Evolutionary conservation across 2,113 vertebrate genomes (phyloP).

Genomic region (Peromyscus maniculatus): DNA sequence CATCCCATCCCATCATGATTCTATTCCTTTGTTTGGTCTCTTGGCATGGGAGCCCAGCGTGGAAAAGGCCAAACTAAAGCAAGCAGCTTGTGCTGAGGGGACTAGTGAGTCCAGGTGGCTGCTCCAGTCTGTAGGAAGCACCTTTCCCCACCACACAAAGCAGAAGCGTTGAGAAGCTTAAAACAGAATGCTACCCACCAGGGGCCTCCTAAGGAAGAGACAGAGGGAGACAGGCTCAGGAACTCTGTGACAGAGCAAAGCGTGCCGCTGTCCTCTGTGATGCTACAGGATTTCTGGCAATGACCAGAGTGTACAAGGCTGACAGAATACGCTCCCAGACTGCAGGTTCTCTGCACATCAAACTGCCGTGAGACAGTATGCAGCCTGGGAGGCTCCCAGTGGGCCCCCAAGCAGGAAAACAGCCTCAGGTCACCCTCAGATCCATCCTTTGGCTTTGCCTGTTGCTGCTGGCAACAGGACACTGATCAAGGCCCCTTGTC

Average conservation of each 20-base stretch:
- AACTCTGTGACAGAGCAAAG: fast-evolving
- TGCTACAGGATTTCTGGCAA: background rate
- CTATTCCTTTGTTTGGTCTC: background rate
- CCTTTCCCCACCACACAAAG: background rate
- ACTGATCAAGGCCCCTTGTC: fast-evolving
- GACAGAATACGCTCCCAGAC: fast-evolving
- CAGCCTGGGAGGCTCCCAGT: background rate
- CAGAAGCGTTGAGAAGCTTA: background rate
- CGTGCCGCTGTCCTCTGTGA: background rate
- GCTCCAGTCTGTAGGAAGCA: background rate
- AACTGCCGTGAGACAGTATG: background rate
- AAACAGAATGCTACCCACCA: background rate
- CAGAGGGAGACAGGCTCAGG: background rate
- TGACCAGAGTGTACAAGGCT: background rate
- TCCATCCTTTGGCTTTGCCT: background rate
- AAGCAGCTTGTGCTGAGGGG: background rate
- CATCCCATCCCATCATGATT: background rate
- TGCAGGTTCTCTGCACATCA: background rate
- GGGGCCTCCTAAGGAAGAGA: background rate
- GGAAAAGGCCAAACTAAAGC: background rate
- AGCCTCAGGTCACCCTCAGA: background rate
- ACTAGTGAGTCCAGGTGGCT: background rate
- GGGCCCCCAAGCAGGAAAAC: background rate
- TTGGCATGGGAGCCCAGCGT: constrained; percentile 1
- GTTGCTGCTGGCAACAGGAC: no score